These are phyloP conservation scores for Ischnura elegans DNA, from an alignment of 2,888 invertebrate genomes.

Conservation along the genomic window DNA sequence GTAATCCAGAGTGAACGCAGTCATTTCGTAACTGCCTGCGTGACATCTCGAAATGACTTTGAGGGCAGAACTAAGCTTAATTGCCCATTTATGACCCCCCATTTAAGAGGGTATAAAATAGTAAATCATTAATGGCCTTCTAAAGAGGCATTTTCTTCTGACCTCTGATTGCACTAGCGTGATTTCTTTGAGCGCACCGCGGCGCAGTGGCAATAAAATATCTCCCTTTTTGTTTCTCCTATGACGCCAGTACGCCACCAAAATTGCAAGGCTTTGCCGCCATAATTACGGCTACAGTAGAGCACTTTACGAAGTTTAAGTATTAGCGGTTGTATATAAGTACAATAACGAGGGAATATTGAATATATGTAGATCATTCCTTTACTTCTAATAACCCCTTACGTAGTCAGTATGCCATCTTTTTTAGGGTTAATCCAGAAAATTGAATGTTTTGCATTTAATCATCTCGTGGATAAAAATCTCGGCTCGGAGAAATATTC, in stretches of 20 bases:
- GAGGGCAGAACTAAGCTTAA: constrained; percentile 55
- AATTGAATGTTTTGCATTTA: too few species aligned
- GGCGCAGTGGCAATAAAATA: neutral
- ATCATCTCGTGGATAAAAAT: neutral
- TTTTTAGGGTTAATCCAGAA: neutral
- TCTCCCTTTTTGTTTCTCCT: constrained; percentile 44
- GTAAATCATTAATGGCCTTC: constrained; percentile 59
- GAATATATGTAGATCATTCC: too few species aligned
- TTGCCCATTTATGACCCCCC: constrained; percentile 62
- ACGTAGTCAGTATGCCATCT: too few species aligned
- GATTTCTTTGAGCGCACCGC: constrained; percentile 47
- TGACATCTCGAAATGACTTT: constrained; percentile 57
- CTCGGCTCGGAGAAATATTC: neutral
- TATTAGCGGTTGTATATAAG: neutral
- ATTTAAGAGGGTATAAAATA: constrained; percentile 59
- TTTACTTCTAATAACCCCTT: too few species aligned
- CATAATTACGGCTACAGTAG: neutral
- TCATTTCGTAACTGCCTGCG: constrained; percentile 48
- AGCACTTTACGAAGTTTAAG: neutral
- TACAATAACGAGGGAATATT: too few species aligned
- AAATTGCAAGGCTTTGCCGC: neutral
- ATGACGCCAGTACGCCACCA: neutral
- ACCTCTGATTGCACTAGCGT: constrained; percentile 47
- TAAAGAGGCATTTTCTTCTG: constrained; percentile 30
- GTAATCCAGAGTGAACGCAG: neutral